These are phyloP conservation scores for Calephelis virginiensis DNA, from an alignment of 1,140 invertebrate species.

Conservation along the genomic window DNA sequence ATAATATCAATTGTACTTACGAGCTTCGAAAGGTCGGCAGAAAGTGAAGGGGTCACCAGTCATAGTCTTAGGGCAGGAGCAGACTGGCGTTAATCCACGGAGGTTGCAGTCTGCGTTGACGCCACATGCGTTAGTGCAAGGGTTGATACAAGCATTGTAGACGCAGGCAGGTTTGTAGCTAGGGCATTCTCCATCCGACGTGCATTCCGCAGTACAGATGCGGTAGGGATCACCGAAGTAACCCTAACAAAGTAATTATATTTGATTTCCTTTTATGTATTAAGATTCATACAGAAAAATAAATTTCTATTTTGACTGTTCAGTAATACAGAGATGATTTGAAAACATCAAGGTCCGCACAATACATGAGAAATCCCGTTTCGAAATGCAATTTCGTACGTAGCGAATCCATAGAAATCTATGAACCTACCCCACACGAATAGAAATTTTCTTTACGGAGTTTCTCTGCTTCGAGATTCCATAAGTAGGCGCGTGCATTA, in stretches of 20 bases:
- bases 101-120: conserved; percentile 89
- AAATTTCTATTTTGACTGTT: too few relatives aligned
- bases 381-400: too few relatives aligned
- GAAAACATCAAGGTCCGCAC: too few relatives aligned
- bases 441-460: too few relatives aligned
- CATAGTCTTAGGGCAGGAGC: conserved; percentile 91
- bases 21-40: conserved; percentile 88
- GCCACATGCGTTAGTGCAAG: conserved; percentile 89
- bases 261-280: too few relatives aligned
- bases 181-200: conserved; percentile 86
- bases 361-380: too few relatives aligned
- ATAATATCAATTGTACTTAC: conserved; percentile 68
- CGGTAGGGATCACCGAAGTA: conserved; percentile 87
- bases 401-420: too few relatives aligned
- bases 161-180: conserved; percentile 87
- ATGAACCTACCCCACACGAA: too few relatives aligned
- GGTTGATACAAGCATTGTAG: conserved; percentile 88
- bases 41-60: conserved; percentile 91
- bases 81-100: conserved; percentile 87
- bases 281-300: too few relatives aligned
- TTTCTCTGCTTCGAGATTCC: too few relatives aligned
- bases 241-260: conserved; percentile 67
- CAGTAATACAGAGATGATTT: too few relatives aligned
- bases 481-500: too few relatives aligned
- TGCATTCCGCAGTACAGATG: conserved; percentile 87